Percentiles rank a stretch among this genome's conserved stretches.
Evolutionary conservation across 2,888 invertebrate species (phyloP).

Genomic region (Pteria penguin): DNA sequence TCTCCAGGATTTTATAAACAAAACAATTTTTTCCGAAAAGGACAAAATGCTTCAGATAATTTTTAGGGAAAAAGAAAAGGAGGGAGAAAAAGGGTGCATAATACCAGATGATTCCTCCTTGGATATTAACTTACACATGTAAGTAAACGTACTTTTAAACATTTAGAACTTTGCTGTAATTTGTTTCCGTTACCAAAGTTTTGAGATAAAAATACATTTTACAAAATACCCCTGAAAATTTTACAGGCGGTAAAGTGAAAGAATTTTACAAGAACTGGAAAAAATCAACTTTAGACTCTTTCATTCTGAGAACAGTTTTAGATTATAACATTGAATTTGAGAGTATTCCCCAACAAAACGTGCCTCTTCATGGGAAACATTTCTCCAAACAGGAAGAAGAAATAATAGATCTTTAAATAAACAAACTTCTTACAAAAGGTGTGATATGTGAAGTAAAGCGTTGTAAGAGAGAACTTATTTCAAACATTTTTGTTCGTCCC

Average conservation of each 20-base stretch:
- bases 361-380: not conserved
- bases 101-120: too few relatives aligned
- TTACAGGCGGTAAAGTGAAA: constrained; percentile 24
- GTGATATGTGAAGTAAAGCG: not conserved
- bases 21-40: too few relatives aligned
- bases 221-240: constrained; percentile 21
- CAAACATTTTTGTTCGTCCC: constrained; percentile 40
- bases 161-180: too few relatives aligned
- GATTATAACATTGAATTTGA: not conserved
- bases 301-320: not conserved
- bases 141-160: too few relatives aligned
- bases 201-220: too few relatives aligned
- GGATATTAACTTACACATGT: too few relatives aligned
- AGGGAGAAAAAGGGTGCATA: too few relatives aligned
- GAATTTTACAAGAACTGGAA: not conserved
- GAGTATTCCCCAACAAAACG: constrained; percentile 1
- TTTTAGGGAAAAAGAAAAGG: too few relatives aligned
- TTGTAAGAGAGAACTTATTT: constrained; percentile 22
- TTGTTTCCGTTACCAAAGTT: too few relatives aligned
- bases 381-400: not conserved
- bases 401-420: not conserved
- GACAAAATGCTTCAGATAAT: too few relatives aligned
- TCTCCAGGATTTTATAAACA: too few relatives aligned
- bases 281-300: not conserved
- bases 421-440: not conserved